A percentile compares a stretch with the other conserved stretches of the same genome.
These are phyloP conservation scores for Anabacerthia variegaticeps DNA, from an alignment of 2,797 vertebrate genomes.

Conservation along the genomic window DNA sequence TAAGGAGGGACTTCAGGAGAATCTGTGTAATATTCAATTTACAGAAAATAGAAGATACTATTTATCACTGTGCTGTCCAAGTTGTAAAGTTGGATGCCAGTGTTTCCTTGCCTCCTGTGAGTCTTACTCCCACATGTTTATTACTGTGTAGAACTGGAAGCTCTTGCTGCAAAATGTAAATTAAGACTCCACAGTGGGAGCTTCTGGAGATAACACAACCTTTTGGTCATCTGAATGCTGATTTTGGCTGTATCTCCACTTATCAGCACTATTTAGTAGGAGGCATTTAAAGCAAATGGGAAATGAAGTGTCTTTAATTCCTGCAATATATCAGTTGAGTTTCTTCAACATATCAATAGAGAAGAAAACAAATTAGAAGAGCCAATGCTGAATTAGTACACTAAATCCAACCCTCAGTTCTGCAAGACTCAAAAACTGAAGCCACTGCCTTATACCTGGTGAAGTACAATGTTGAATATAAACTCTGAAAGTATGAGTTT, in stretches of 20 bases:
- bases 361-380: conserved; percentile 2
- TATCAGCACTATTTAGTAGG: not conserved
- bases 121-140: conserved; percentile 20
- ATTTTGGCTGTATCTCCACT: not conserved
- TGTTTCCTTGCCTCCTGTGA: conserved; percentile 19
- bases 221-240: not conserved
- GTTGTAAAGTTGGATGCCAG: not conserved
- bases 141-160: not conserved
- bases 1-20: not conserved
- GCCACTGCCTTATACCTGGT: not conserved
- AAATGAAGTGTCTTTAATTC: conserved; percentile 7
- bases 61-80: conserved; percentile 10
- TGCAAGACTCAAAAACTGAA: not conserved
- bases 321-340: not conserved
- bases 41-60: conserved; percentile 7
- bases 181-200: not conserved
- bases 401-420: not conserved
- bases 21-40: not conserved
- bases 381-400: not conserved
- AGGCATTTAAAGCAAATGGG: conserved; percentile 1
- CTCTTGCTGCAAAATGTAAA: conserved; percentile 34
- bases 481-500: not conserved
- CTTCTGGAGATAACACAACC: not conserved
- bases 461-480: not conserved
- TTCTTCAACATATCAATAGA: not conserved